phyloP scores from a whole-genome alignment of 1,140 invertebrate genomes.

The Dolichoris vasculosae region DNA sequence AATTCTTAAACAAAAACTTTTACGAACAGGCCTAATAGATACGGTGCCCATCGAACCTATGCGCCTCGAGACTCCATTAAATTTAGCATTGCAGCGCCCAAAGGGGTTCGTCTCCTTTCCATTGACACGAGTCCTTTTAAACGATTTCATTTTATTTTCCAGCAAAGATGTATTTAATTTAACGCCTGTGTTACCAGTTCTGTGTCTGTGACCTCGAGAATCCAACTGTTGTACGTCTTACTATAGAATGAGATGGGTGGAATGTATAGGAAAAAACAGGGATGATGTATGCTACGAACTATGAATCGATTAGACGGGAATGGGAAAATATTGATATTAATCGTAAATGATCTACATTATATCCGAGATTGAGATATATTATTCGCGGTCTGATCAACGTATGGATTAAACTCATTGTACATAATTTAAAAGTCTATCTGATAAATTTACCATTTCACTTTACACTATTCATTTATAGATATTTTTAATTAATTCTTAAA shows the following conservation, averaged over 20 bases:
- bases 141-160: slow-evolving; percentile 74
- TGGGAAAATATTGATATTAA: neutral
- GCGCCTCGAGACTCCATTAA: slow-evolving; percentile 21
- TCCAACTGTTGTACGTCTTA: neutral
- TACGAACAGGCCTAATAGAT: slow-evolving; percentile 45
- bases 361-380: too few relatives aligned
- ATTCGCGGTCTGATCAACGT: too few relatives aligned
- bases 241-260: neutral
- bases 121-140: slow-evolving; percentile 71
- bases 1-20: slow-evolving; percentile 46
- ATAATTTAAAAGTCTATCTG: too few relatives aligned
- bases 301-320: neutral
- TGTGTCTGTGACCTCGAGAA: neutral
- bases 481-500: too few relatives aligned
- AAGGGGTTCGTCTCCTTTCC: slow-evolving; percentile 37
- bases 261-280: neutral
- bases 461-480: too few relatives aligned
- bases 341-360: too few relatives aligned
- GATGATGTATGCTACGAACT: neutral
- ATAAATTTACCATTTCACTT: too few relatives aligned
- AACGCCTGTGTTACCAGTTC: slow-evolving; percentile 27
- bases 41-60: neutral
- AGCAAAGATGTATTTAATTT: slow-evolving; percentile 15
- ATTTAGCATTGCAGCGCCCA: neutral
- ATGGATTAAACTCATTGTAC: too few relatives aligned